Percentiles rank a stretch among this genome's conserved stretches.
Evolutionary conservation across 2,797 vertebrate species (phyloP).

Genomic region (Sebastes matsubarae): DNA sequence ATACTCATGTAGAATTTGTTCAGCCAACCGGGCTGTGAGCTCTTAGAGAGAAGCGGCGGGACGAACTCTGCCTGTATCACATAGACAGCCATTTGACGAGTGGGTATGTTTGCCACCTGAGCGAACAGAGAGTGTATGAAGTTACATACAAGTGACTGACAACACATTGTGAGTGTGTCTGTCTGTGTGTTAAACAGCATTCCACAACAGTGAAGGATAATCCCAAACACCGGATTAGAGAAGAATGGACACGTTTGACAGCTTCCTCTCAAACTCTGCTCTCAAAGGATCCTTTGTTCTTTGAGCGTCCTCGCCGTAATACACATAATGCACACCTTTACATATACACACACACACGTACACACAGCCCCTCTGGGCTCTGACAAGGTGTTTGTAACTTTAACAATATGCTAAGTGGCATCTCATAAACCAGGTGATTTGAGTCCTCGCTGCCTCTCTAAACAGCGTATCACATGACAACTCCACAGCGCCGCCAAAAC

Average conservation of each 20-base stretch:
- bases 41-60: not conserved
- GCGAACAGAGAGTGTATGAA: not conserved
- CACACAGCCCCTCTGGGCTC: not conserved
- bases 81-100: not conserved
- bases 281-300: slow-evolving; percentile 68
- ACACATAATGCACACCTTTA: not conserved
- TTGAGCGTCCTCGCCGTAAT: slow-evolving; percentile 3
- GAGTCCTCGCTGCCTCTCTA: not conserved
- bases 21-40: too few species aligned
- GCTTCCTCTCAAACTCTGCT: slow-evolving; percentile 33
- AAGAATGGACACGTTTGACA: slow-evolving; percentile 55
- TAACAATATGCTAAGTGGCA: slow-evolving; percentile 6
- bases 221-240: slow-evolving; percentile 61
- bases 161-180: slow-evolving; percentile 18
- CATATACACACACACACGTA: not conserved
- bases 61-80: not conserved
- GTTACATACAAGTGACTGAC: slow-evolving; percentile 10
- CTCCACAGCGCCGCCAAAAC: not conserved
- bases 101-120: slow-evolving; percentile 18
- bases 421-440: not conserved
- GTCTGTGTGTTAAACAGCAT: slow-evolving; percentile 43
- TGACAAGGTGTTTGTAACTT: slow-evolving; percentile 7
- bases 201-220: slow-evolving; percentile 49
- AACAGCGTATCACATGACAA: slow-evolving; percentile 19
- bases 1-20: not conserved